Evolutionary conservation across 2,888 invertebrate species (phyloP), one percentile per base, ranked within the genome.

Genomic region (Phytoseiulus persimilis): DNA sequence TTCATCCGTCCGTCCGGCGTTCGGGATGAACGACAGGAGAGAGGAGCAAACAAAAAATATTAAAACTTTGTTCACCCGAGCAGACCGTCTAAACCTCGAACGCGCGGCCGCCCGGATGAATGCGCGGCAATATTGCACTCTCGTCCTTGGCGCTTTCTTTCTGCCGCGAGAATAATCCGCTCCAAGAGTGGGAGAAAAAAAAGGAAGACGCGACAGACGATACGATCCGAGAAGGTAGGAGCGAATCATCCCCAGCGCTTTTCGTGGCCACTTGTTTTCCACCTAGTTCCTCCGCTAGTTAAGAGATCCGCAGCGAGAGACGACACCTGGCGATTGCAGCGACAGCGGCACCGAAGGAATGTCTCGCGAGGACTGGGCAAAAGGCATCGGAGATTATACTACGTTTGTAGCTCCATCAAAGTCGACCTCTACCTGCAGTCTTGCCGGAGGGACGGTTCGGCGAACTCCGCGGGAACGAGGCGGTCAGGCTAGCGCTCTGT

Each of bases 41-140:
- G 65, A 65, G 31, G 39, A 32, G 87, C 87, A 87, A 87, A 87
- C 87, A 87, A 87, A 87, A 87, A 87, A 87, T 87, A 87, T 87
- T 87, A 87, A 87, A 87, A 87, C 45, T 87, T 45, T 87, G 87
- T 45, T 87, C 33, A 87, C 33, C 45, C 87, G 31, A 87, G 87
- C 87, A 45, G 39, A 87, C 32, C 33, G 39, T 87, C 87, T 39
- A 87, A 87, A 33, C 87, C 87, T 87, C 32, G 33, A 87, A n/a
- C 32, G 65, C 65, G 65, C 65, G 65, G 65, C 65, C 5, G 65
- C 65, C 65, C 65, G 65, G 65, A 65, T 65, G 65, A 65, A 65
- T 65, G 65, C 65, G 18, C 65, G 65, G 65, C 65, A 65, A 65
- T 65, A 65, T 65, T 65, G 65, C 65, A 23, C 65, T 65, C 65